phyloP scores from a whole-genome alignment of 2,888 invertebrate genomes.

The Asteroscopus sphinx region DNA sequence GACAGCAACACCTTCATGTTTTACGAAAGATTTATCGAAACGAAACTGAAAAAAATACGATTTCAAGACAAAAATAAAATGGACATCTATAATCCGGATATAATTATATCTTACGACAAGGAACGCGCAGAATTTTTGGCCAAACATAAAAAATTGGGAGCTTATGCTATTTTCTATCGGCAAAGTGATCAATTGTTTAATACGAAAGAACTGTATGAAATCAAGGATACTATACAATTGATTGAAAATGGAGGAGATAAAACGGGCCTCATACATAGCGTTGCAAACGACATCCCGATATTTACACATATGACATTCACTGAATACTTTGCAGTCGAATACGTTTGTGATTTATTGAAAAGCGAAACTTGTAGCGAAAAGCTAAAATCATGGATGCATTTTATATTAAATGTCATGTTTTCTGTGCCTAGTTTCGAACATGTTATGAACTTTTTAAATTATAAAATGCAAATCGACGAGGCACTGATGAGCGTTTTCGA shows the following conservation, averaged over 20 bases:
- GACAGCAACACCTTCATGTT: conserved; percentile 22
- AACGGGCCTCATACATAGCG: conserved; percentile 31
- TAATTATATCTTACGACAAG: conserved; percentile 24
- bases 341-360: conserved; percentile 38
- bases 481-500: background rate
- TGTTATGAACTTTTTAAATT: background rate
- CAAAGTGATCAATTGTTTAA: conserved; percentile 10
- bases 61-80: conserved; percentile 41
- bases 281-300: conserved; percentile 24
- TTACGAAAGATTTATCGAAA: conserved; percentile 41
- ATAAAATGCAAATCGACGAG: conserved; percentile 13
- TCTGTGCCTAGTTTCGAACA: background rate
- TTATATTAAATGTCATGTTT: conserved; percentile 15
- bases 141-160: conserved; percentile 40
- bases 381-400: conserved; percentile 7
- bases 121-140: conserved; percentile 31
- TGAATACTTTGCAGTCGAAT: conserved; percentile 43
- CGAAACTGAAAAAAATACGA: conserved; percentile 32
- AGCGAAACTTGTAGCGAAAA: background rate
- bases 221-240: conserved; percentile 8
- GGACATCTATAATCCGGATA: conserved; percentile 29
- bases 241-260: conserved; percentile 34
- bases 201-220: conserved; percentile 13
- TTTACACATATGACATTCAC: conserved; percentile 38
- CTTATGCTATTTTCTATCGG: conserved; percentile 24